Evolutionary conservation across 2,797 vertebrate species (phyloP), one percentile per base, ranked within the genome.

Genomic region (Balearica regulorum): DNA sequence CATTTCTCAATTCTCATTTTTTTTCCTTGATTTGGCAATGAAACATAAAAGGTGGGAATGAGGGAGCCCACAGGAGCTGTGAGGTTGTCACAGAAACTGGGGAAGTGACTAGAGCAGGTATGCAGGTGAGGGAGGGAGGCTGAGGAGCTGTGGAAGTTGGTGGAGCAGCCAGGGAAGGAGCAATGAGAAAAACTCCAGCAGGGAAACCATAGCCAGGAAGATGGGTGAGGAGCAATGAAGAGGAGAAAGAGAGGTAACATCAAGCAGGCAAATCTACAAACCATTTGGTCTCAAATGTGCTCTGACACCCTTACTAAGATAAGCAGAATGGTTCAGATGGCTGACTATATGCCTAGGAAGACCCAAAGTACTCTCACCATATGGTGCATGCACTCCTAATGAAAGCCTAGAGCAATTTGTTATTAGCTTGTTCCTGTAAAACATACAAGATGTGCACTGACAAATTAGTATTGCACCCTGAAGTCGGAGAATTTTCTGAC

Each of bases 261-360:
- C 19, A 82, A 43, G 21, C 31, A 51, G 58, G 35, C 39, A 94
- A 19, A 37, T 65, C 14, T 68, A 65, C 35, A 82, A 82, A 39
- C 19, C 54, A 26, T 58, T 93, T 73, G 44, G 12, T 61, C 21
- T 82, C 68, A 76, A 20, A 43, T 41, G 58, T 65, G 13, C 41
- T 48, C 73, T 41, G 28, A 64, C 25, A 58, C 22, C 13, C 43
- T 62, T 1, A 0, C 12, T 57, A 68, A 68, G 19, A 37, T 37
- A 54, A 81, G 49, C 28, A 58, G 62, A 72, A 58, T 33, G 16
- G 20, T 69, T 90, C 39, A 55, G 54, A 31, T 37, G 29, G 25
- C 29, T 61, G 43, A 35, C 19, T 68, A 2, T 39, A n/a, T 0
- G 1, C 15, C 13, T 26, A 69, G 60, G 37, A 87, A 33, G 0